Percentiles rank a stretch among this genome's conserved stretches.
phyloP scores from a whole-genome alignment of 2,797 vertebrate species.

The Typhlichthys eigenmanni region DNA sequence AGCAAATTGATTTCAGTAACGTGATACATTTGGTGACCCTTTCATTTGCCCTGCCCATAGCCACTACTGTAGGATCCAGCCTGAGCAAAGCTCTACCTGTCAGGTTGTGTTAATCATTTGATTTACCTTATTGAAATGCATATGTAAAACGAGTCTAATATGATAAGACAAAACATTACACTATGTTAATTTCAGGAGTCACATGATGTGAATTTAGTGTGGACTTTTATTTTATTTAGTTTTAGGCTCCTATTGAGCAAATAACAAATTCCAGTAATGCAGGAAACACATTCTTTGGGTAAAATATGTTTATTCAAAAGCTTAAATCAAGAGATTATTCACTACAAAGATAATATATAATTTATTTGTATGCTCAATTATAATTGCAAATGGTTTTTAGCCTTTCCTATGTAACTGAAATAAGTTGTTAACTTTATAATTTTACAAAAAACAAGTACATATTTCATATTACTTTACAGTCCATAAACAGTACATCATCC shows the following conservation, averaged over 20 bases:
- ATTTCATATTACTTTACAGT: slow-evolving; percentile 19
- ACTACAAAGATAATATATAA: slow-evolving; percentile 51
- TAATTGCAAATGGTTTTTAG: slow-evolving; percentile 24
- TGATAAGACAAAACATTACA: neutral
- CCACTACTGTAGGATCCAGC: slow-evolving; percentile 4
- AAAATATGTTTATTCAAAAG: slow-evolving; percentile 47
- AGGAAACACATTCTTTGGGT: slow-evolving; percentile 2
- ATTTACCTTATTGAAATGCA: neutral
- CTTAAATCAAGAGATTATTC: slow-evolving; percentile 25
- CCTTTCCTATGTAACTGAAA: neutral
- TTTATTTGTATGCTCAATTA: slow-evolving; percentile 3
- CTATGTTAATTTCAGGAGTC: neutral
- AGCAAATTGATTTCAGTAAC: slow-evolving; percentile 46
- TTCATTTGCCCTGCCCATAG: slow-evolving; percentile 21
- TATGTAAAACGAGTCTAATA: no score
- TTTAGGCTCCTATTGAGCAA: neutral
- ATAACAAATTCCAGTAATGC: neutral
- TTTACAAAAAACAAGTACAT: slow-evolving; percentile 30
- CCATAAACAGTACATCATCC: slow-evolving; percentile 4
- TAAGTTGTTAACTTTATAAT: slow-evolving; percentile 21
- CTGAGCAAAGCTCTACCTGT: slow-evolving; percentile 24
- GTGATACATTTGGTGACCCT: slow-evolving; percentile 46
- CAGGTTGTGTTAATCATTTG: neutral
- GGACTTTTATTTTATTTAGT: neutral
- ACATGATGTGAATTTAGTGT: neutral